Evolutionary conservation across 2,888 invertebrate species (phyloP).

Genomic region (Osedax fenrisi): DNA sequence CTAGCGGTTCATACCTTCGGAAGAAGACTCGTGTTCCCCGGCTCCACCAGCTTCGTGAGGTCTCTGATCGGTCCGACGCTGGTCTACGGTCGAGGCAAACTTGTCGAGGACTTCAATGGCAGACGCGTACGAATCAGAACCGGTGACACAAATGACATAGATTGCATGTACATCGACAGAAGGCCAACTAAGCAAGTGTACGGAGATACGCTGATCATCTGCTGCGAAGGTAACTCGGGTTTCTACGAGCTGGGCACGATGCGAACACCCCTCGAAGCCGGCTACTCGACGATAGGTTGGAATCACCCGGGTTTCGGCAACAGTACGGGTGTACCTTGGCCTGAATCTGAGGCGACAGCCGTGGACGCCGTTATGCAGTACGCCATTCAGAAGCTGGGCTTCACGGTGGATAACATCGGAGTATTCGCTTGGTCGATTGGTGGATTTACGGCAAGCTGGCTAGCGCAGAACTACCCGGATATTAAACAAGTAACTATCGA

Average conservation of each 20-base stretch:
- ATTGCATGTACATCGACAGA: slow-evolving; percentile 76
- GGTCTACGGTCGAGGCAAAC: no score
- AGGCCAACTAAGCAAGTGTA: slow-evolving; percentile 48
- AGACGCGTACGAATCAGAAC: slow-evolving; percentile 65
- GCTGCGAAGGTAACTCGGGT: slow-evolving; percentile 90
- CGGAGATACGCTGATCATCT: slow-evolving; percentile 54
- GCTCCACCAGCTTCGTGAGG: no score
- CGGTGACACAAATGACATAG: slow-evolving; percentile 70
- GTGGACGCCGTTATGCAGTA: slow-evolving; percentile 83
- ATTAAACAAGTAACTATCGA: slow-evolving; percentile 75
- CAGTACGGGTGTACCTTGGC: slow-evolving; percentile 62
- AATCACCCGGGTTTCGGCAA: slow-evolving; percentile 90
- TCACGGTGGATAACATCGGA: slow-evolving; percentile 66
- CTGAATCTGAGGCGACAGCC: slow-evolving; percentile 73
- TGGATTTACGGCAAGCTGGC: slow-evolving; percentile 77
- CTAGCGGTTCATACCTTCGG: no score
- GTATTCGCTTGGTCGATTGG: slow-evolving; percentile 92
- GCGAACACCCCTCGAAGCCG: slow-evolving; percentile 69
- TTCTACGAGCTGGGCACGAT: slow-evolving; percentile 92
- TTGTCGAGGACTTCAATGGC: background rate
- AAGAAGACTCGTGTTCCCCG: no score
- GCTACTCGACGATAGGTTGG: slow-evolving; percentile 88
- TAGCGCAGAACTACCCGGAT: slow-evolving; percentile 75
- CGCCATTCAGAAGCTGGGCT: slow-evolving; percentile 70
- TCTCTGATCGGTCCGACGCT: no score